These are phyloP conservation scores for Manacus vitellinus DNA, from an alignment of 2,113 vertebrate species.

Conservation along the genomic window DNA sequence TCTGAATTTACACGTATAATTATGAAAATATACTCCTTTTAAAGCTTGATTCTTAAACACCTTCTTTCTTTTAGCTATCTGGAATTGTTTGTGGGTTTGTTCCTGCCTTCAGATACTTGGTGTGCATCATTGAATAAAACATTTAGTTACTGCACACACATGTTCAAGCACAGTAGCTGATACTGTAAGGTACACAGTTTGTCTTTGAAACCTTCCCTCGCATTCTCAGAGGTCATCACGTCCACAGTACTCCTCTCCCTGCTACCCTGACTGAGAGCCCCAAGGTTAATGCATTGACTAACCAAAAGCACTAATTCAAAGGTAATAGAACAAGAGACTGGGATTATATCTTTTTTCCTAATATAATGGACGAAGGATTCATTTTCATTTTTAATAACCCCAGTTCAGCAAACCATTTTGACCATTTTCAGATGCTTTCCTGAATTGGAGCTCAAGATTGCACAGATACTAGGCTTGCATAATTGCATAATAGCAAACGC, in stretches of 20 bases:
- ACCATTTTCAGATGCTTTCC: background rate
- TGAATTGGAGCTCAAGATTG: slow-evolving; percentile 11
- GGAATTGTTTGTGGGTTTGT: slow-evolving; percentile 61
- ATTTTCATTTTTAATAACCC: background rate
- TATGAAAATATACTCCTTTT: background rate
- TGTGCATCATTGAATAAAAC: slow-evolving; percentile 67
- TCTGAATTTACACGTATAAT: background rate
- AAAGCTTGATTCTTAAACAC: slow-evolving; percentile 42
- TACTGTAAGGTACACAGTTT: slow-evolving; percentile 67
- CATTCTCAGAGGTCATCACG: slow-evolving; percentile 49
- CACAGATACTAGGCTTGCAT: background rate
- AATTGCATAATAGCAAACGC: background rate
- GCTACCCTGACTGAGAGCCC: slow-evolving; percentile 41
- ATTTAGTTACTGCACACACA: slow-evolving; percentile 62
- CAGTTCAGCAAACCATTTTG: slow-evolving; percentile 15
- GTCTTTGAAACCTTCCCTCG: slow-evolving; percentile 49
- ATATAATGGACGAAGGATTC: background rate
- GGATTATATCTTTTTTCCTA: background rate
- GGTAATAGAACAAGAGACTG: background rate
- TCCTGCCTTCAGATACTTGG: slow-evolving; percentile 64
- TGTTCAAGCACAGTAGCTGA: slow-evolving; percentile 65
- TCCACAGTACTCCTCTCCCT: slow-evolving; percentile 33
- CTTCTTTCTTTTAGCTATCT: slow-evolving; percentile 70
- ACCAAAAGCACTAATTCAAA: slow-evolving; percentile 1
- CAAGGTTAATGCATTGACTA: slow-evolving; percentile 70